Evolutionary conservation across 2,888 invertebrate species (phyloP).

Genomic region (Xestia xanthographa): DNA sequence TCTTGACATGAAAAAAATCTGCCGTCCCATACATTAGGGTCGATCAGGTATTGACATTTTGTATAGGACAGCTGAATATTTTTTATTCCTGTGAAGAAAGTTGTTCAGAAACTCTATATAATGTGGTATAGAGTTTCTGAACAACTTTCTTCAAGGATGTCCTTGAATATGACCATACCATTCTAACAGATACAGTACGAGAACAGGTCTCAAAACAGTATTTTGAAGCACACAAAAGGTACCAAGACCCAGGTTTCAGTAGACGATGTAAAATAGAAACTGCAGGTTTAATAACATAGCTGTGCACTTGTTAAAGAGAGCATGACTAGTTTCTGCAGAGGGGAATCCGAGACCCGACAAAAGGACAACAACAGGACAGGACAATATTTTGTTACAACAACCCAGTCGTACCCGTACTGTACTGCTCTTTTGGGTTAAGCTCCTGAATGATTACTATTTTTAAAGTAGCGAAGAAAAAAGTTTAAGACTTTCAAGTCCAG

Average conservation of each 20-base stretch:
- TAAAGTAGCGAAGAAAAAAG: not conserved
- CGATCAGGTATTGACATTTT: not conserved
- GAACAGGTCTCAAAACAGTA: not conserved
- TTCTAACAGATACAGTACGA: not conserved
- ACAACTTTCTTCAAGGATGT: no score
- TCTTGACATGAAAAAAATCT: no score
- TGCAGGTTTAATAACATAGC: constrained; percentile 24
- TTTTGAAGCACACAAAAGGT: not conserved
- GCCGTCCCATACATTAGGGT: not conserved
- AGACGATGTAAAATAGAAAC: constrained; percentile 21
- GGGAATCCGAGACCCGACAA: constrained; percentile 47
- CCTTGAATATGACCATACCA: not conserved
- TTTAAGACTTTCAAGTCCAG: not conserved
- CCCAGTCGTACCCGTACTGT: not conserved
- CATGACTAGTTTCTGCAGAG: constrained; percentile 48
- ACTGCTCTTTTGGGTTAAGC: not conserved
- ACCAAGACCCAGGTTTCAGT: not conserved
- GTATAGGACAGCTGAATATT: not conserved
- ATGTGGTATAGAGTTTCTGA: no score
- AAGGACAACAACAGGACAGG: not conserved
- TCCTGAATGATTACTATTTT: not conserved
- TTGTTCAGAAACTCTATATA: not conserved
- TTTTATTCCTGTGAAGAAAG: not conserved
- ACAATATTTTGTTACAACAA: constrained; percentile 29
- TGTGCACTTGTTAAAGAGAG: constrained; percentile 49